Evolutionary conservation across 2,888 invertebrate species (phyloP), one percentile per base, ranked within the genome.

Genomic region (Drosophila ustulata): DNA sequence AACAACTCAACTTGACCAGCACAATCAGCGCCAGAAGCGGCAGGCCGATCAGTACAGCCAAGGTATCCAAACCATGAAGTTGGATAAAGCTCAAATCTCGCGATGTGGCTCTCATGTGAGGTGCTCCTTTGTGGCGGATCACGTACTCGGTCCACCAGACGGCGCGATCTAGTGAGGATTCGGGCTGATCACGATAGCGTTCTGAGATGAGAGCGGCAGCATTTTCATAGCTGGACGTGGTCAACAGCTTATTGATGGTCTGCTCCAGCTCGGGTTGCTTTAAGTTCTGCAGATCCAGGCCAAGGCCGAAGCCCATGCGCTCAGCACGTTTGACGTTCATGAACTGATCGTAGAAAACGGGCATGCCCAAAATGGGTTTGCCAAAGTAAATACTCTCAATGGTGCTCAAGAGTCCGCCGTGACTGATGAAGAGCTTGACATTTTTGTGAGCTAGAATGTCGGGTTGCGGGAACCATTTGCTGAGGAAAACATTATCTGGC

Each of bases 401-500:
- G 3, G 92, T 90, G 51, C 93, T 93, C 23, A 93, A 88, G 11
- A 93, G 89, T 0, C 94, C 94, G 0, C 93, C 93, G 77, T 94
- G 94, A 0, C 93, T 93, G 46, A 94, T 93, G 61, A 94, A 93
- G 0, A 93, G 87, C 30, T 91, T 91, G 0, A 93, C 91, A 26
- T 93, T 93, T 0, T 92, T 91, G 82, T 94, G 93, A n/a, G 92
- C 92, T 25, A 92, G 64, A 4, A 93, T 82, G 56, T 92, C 92
- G 1, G 88, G 67, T 65, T 93, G 93, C 4, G 93, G 92, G 46
- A 91, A 89, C 92, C 92, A 93, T 25, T 90, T 83, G 26, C 78
- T 86, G 5, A 91, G 90, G 3, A 88, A 75, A 0, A 93, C 88
- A 75, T 92, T 92, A 0, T 75, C 67, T 0, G 91, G 89, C 50